These are phyloP conservation scores for Decapterus maruadsi DNA, from an alignment of 2,797 vertebrate genomes.

Conservation along the genomic window DNA sequence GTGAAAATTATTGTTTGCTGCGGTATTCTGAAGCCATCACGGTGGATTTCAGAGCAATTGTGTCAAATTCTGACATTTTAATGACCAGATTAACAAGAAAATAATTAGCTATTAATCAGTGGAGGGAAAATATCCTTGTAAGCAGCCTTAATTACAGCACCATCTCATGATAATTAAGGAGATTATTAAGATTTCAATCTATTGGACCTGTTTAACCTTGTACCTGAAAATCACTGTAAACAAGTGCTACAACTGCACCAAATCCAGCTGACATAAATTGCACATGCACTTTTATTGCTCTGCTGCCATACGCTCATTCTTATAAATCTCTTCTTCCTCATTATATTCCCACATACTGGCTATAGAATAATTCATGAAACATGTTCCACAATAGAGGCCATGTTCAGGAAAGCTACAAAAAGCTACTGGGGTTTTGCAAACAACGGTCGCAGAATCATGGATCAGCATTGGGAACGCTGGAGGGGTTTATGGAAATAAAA, in stretches of 20 bases:
- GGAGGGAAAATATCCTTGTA: not conserved
- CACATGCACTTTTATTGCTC: not conserved
- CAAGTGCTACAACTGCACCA: not conserved
- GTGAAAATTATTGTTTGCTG: no score
- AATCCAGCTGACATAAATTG: not conserved
- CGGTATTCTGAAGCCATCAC: not conserved
- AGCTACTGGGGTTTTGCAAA: conserved; percentile 10
- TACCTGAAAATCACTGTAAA: not conserved
- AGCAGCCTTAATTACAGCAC: not conserved
- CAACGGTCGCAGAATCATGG: not conserved
- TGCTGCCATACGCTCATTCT: not conserved
- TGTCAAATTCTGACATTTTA: not conserved
- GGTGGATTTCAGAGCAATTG: not conserved
- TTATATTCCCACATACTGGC: conserved; percentile 39
- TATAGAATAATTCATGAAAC: conserved; percentile 68
- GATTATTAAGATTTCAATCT: not conserved
- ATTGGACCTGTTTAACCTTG: not conserved
- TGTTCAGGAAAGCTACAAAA: conserved; percentile 38
- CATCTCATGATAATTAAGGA: not conserved
- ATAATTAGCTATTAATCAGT: not conserved
- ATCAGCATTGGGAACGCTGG: not conserved
- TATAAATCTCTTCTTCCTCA: conserved; percentile 35
- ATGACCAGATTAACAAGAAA: not conserved
- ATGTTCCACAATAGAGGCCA: conserved; percentile 27
- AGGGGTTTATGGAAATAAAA: conserved; percentile 34